Percentiles rank a stretch among this genome's conserved stretches.
These are phyloP conservation scores for Siderastrea siderea DNA, from an alignment of 92 coral and sea anemone species.

Conservation along the genomic window DNA sequence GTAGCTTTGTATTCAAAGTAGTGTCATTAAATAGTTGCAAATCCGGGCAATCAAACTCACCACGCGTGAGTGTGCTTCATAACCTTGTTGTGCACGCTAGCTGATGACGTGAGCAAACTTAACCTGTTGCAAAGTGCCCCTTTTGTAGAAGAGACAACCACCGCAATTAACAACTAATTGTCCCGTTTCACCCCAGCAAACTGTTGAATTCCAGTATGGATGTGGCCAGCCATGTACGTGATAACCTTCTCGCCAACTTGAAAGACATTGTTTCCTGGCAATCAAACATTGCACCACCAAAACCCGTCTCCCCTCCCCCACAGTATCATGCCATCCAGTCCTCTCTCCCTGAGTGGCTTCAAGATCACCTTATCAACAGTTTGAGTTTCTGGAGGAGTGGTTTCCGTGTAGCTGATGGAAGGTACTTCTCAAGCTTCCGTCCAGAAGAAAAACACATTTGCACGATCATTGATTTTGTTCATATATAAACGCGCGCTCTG, in stretches of 20 bases:
- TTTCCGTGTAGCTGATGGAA: constrained; percentile 89
- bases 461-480: too few relatives aligned
- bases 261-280: constrained; percentile 80
- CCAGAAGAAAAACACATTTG: neutral
- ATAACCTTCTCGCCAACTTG: constrained; percentile 61
- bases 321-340: constrained; percentile 28
- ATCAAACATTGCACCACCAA: constrained; percentile 75
- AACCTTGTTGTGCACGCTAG: neutral
- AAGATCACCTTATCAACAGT: constrained; percentile 87
- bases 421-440: neutral
- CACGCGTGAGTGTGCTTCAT: too few relatives aligned
- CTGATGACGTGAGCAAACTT: too few relatives aligned
- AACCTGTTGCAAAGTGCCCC: too few relatives aligned
- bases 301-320: constrained; percentile 21
- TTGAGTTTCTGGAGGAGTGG: constrained; percentile 93
- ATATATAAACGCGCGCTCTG: too few relatives aligned
- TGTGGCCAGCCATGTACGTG: constrained; percentile 75
- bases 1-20: too few relatives aligned
- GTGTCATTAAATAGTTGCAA: too few relatives aligned
- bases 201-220: constrained; percentile 82
- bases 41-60: too few relatives aligned
- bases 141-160: too few relatives aligned
- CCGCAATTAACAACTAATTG: neutral
- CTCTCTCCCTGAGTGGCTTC: constrained; percentile 85
- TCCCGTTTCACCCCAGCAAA: constrained; percentile 38